Evolutionary conservation across 2,113 vertebrate species (phyloP).

Genomic region (Condylura cristata): DNA sequence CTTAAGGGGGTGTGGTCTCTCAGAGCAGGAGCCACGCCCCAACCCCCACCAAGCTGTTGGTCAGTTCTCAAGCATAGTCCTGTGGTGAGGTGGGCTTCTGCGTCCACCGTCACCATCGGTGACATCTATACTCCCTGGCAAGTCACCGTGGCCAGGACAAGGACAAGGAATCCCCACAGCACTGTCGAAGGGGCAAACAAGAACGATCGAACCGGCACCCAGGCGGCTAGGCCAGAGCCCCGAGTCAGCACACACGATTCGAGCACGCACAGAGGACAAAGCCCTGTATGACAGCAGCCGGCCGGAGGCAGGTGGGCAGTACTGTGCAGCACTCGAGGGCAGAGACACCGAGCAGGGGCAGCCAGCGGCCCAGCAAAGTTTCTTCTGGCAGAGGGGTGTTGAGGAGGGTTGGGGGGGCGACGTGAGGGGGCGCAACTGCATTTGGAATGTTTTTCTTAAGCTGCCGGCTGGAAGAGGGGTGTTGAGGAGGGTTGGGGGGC

Average conservation of each 20-base stretch:
- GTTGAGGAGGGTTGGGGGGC: neutral
- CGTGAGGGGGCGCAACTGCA: accelerated
- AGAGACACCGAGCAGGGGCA: neutral
- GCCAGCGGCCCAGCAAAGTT: neutral
- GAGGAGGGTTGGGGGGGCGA: neutral
- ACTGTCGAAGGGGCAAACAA: accelerated
- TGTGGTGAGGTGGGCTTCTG: neutral
- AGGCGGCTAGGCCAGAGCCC: too few species aligned
- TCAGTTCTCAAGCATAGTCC: neutral
- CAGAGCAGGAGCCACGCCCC: neutral
- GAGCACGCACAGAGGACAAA: too few species aligned
- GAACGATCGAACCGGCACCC: neutral
- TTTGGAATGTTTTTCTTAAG: neutral
- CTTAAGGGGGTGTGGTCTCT: too few species aligned
- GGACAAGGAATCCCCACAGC: neutral
- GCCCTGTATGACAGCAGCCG: too few species aligned
- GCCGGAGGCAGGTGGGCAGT: too few species aligned
- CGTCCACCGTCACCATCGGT: neutral
- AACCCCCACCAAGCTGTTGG: neutral
- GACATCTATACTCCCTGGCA: neutral
- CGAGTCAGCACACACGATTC: too few species aligned
- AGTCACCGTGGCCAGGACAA: neutral
- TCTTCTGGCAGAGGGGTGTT: neutral
- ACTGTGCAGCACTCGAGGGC: too few species aligned
- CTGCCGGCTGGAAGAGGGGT: neutral